Percentiles rank a stretch among this genome's conserved stretches.
These are phyloP conservation scores for Dasypus novemcinctus DNA, from an alignment of 2,113 vertebrate species.

Conservation along the genomic window DNA sequence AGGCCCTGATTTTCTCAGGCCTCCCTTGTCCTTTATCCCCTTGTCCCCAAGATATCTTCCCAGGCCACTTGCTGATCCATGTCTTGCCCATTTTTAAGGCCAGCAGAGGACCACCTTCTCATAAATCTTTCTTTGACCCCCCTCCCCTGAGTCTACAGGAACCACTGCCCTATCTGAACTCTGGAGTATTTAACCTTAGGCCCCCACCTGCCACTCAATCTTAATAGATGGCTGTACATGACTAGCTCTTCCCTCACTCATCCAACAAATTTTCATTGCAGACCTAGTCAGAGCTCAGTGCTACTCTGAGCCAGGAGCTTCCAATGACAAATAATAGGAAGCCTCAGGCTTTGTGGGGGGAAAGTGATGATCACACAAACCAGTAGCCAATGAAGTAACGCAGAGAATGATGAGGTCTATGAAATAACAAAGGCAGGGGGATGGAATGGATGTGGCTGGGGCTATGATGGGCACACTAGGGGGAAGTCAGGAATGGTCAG, in stretches of 20 bases:
- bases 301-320: background rate
- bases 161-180: background rate
- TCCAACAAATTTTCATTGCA: background rate
- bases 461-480: too few species aligned
- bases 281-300: background rate
- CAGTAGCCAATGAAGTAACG: background rate
- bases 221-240: background rate
- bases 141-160: too few species aligned
- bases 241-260: too few species aligned
- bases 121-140: background rate
- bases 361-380: background rate
- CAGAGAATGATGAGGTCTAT: background rate
- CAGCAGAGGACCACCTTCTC: background rate
- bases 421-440: background rate
- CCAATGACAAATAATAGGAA: background rate
- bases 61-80: rapidly evolving
- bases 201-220: background rate
- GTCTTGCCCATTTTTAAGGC: background rate
- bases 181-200: background rate
- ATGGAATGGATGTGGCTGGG: background rate
- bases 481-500: background rate
- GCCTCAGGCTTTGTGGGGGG: background rate
- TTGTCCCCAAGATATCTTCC: background rate
- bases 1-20: background rate
- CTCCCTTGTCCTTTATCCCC: too few species aligned